Conservation (phyloP, 92 coral and sea anemone genomes). For the Zoanthus sociatus region DNA sequence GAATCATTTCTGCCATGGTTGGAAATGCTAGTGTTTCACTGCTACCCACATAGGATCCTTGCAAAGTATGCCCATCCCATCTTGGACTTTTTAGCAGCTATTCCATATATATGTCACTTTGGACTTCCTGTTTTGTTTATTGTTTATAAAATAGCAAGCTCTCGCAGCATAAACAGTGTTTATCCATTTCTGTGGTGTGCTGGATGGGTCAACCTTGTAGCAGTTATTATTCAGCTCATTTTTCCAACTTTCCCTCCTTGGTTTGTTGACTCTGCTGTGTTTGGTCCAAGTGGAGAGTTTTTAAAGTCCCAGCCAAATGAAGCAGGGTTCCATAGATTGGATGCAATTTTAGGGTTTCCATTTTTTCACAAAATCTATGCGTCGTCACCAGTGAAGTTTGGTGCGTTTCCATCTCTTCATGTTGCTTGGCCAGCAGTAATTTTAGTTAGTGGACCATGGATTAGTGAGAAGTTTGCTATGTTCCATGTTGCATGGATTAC, state of each 20-base stretch:
- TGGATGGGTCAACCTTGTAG: conserved; percentile 97
- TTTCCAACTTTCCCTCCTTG: conserved; percentile 99
- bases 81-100: conserved; percentile 95
- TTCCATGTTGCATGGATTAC: conserved; percentile 99
- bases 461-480: conserved; percentile 98
- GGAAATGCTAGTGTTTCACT: conserved; percentile 95
- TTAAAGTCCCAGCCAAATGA: conserved; percentile 93
- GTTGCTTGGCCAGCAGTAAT: conserved; percentile 99
- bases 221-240: conserved; percentile 87
- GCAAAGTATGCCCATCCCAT: conserved; percentile 95
- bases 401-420: conserved; percentile 98
- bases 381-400: conserved; percentile 99
- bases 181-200: conserved; percentile 96
- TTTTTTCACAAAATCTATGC: conserved; percentile 94
- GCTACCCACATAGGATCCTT: conserved; percentile 96
- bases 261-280: conserved; percentile 99
- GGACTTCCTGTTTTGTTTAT: conserved; percentile 89
- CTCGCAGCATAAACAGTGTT: conserved; percentile 82
- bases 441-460: conserved; percentile 99
- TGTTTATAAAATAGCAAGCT: conserved; percentile 84
- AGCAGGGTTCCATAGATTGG: conserved; percentile 98
- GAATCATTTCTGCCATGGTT: conserved; percentile 90
- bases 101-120: conserved; percentile 94
- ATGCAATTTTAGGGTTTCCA: conserved; percentile 92
- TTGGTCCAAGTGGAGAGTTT: conserved; percentile 85